Conservation (phyloP, 1,140 invertebrate species). For the Coboldia fuscipes region DNA sequence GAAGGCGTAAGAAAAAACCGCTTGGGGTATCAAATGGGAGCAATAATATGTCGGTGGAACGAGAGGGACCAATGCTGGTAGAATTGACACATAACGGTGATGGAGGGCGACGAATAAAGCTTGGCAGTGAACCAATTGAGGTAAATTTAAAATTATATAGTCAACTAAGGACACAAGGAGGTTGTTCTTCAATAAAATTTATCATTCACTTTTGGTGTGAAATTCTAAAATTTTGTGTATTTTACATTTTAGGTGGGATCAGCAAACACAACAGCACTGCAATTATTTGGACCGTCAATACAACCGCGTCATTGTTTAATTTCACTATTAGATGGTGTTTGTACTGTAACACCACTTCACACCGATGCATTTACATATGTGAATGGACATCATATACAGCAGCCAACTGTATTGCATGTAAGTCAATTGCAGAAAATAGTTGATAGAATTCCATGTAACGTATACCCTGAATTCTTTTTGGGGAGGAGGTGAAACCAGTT, state of each 20-base stretch:
- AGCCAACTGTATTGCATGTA: conserved; percentile 79
- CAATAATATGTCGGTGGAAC: conserved; percentile 21
- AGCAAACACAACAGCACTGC: conserved; percentile 36
- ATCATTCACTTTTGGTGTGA: background rate
- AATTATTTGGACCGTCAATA: conserved; percentile 58
- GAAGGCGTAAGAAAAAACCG: conserved; percentile 80
- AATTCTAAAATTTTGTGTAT: background rate
- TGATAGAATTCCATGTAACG: too few species aligned
- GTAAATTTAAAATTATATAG: conserved; percentile 15
- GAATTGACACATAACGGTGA: conserved; percentile 40
- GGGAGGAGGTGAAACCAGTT: too few species aligned
- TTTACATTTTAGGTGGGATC: conserved; percentile 29
- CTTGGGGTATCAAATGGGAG: conserved; percentile 28
- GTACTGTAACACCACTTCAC: conserved; percentile 81
- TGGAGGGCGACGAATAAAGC: conserved; percentile 31
- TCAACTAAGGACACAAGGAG: background rate
- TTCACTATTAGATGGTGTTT: conserved; percentile 72
- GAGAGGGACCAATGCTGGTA: conserved; percentile 28
- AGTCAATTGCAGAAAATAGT: too few species aligned
- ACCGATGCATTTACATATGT: conserved; percentile 84
- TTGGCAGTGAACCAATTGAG: conserved; percentile 36
- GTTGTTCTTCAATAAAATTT: background rate
- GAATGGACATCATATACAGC: conserved; percentile 75
- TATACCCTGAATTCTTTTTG: too few species aligned
- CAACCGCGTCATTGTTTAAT: conserved; percentile 87